Evolutionary conservation across 2,888 invertebrate species (phyloP), one percentile per base, ranked within the genome.

Genomic region (Sipha maydis): DNA sequence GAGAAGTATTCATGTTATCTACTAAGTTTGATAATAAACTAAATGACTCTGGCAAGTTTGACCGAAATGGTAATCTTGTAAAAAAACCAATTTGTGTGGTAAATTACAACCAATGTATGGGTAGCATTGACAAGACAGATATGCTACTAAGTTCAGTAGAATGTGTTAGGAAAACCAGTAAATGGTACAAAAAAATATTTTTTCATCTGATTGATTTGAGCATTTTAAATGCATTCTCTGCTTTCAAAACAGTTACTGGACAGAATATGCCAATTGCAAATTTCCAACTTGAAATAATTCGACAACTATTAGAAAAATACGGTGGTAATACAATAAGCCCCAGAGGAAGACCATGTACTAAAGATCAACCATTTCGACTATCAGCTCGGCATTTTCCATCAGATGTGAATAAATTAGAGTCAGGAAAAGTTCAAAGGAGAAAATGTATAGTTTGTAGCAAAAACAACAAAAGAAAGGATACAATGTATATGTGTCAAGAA

Each of bases 1-100:
- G 89, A 61, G 48, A 85, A 9, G 89, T 90, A 48, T 77, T 48
- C 28, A 38, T 38, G 38, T 38, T 38, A 38, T 38, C 38, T 38
- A 38, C 38, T 7, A 38, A 38, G 38, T 38, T 38, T 38, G 38
- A 38, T 38, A 38, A 7, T 38, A 38, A 38, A 38, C 38, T 38
- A 38, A 7, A 38, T 38, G 38, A 38, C 38, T 38, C 38, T 38
- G 38, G 38, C 38, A 38, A 38, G 38, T 38, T 38, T 7, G 38
- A 38, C 38, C 38, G 38, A 5, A 38, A 38, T 5, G 38, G 38
- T 38, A 38, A 38, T 38, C 38, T 38, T 38, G 38, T 38, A 38
- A 38, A 38, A 38, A 38, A 38, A 38, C 38, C 38, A 38, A 38
- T 38, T 38, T 38, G 38, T 38, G 38, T 38, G 7, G 7, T 38